Percentiles rank a stretch among this genome's conserved stretches.
phyloP scores from a whole-genome alignment of 2,888 invertebrate genomes.

The Pristionchus arcanus region DNA sequence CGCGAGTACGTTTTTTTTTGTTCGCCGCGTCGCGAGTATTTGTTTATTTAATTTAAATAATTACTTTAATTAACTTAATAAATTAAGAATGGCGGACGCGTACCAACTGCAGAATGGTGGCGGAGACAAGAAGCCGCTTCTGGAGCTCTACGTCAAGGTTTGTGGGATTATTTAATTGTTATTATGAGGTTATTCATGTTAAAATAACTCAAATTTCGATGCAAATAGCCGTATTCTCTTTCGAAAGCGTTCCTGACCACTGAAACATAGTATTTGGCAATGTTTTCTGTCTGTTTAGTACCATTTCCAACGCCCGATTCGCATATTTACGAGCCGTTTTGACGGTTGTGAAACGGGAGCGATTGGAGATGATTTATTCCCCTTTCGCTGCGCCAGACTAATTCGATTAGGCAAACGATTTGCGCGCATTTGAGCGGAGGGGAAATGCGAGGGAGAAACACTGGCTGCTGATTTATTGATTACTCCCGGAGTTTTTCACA shows the following conservation, averaged over 20 bases:
- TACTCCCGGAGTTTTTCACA: no score
- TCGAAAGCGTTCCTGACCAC: not conserved
- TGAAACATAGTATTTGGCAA: not conserved
- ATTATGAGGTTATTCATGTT: no score
- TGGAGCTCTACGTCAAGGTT: slow-evolving; percentile 78
- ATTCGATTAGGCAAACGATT: slow-evolving; percentile 48
- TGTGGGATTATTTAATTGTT: not conserved
- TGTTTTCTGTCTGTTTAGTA: not conserved
- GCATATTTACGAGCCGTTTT: not conserved
- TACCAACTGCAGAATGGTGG: slow-evolving; percentile 70
- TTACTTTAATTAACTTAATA: slow-evolving; percentile 3
- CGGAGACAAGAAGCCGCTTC: slow-evolving; percentile 71
- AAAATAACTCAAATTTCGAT: no score
- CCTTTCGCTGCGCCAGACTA: not conserved
- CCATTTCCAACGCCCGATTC: not conserved
- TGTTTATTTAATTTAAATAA: not conserved
- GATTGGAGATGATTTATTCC: slow-evolving; percentile 6
- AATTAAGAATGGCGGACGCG: slow-evolving; percentile 67
- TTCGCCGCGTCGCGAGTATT: not conserved
- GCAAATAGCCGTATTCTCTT: no score
- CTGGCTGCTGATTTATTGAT: not conserved
- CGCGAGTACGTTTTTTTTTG: slow-evolving; percentile 13
- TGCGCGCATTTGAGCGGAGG: not conserved
- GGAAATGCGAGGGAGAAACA: not conserved
- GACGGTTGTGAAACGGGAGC: not conserved